phyloP scores from a whole-genome alignment of 2,797 vertebrate genomes.

The Lutjanus campechanus region DNA sequence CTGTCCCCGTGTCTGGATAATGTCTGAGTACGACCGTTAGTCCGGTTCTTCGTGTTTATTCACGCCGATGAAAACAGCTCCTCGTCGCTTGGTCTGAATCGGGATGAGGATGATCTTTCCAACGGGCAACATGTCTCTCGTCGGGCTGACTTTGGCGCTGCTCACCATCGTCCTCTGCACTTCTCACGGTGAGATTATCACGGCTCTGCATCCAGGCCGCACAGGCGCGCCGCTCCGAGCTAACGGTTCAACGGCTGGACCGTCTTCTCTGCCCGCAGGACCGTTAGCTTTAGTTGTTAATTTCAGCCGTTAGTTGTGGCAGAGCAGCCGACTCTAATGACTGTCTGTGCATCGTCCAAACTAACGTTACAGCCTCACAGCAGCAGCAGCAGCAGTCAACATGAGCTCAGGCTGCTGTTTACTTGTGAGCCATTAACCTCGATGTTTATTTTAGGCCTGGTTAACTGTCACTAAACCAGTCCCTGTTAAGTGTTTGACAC shows the following conservation, averaged over 20 bases:
- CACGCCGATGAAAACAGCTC: not conserved
- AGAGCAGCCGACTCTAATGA: not conserved
- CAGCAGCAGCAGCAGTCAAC: not conserved
- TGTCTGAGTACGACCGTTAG: conserved; percentile 57
- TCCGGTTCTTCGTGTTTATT: too few species aligned
- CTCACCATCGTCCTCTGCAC: conserved; percentile 76
- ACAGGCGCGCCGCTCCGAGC: conserved; percentile 3
- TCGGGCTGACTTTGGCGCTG: conserved; percentile 72
- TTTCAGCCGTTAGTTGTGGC: too few species aligned
- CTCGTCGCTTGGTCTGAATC: not conserved
- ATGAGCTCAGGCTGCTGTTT: conserved; percentile 8
- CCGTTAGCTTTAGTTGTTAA: too few species aligned
- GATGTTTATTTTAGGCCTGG: conserved; percentile 33
- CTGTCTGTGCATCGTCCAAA: too few species aligned
- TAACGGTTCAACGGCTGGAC: not conserved
- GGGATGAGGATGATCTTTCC: conserved; percentile 52
- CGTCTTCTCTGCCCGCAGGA: too few species aligned
- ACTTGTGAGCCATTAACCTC: not conserved
- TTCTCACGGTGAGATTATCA: conserved; percentile 80
- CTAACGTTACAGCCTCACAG: not conserved
- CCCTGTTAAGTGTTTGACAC: too few species aligned
- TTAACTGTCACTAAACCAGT: not conserved
- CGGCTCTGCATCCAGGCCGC: conserved; percentile 68
- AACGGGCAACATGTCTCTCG: conserved; percentile 73
- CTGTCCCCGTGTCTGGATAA: conserved; percentile 28